Evolutionary conservation across 2,113 vertebrate species (phyloP).

Genomic region (Ursus arctos): DNA sequence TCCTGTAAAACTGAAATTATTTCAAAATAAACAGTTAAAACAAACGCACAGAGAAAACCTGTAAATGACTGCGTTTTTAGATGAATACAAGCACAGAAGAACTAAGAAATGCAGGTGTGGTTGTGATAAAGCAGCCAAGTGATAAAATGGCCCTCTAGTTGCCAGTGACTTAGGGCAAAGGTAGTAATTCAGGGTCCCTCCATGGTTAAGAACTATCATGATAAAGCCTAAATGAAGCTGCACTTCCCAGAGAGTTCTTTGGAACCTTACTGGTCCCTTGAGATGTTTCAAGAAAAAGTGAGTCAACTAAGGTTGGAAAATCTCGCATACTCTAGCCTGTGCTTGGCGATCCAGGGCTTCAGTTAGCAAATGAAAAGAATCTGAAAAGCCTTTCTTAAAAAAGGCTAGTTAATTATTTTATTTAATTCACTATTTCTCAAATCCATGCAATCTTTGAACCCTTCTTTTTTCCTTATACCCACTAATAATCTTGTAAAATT

Average conservation of each 20-base stretch:
- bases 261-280: neutral
- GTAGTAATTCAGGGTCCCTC: neutral
- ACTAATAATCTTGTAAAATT: neutral
- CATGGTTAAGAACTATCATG: neutral
- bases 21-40: neutral
- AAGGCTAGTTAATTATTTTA: neutral
- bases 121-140: neutral
- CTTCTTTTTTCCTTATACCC: neutral
- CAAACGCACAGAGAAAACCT: neutral
- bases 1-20: neutral
- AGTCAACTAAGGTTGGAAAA: neutral
- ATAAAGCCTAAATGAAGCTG: neutral
- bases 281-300: neutral
- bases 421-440: neutral
- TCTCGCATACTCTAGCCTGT: neutral
- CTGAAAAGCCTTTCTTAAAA: neutral
- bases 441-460: neutral
- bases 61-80: neutral
- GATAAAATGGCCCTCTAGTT: neutral
- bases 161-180: neutral
- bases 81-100: neutral
- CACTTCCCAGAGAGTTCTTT: neutral
- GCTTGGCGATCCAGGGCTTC: neutral
- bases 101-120: neutral
- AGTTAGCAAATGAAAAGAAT: slow-evolving; percentile 13